Percentiles rank a stretch among this genome's conserved stretches.
These are phyloP conservation scores for Uropetala carovei DNA, from an alignment of 2,888 invertebrate species.

Conservation along the genomic window DNA sequence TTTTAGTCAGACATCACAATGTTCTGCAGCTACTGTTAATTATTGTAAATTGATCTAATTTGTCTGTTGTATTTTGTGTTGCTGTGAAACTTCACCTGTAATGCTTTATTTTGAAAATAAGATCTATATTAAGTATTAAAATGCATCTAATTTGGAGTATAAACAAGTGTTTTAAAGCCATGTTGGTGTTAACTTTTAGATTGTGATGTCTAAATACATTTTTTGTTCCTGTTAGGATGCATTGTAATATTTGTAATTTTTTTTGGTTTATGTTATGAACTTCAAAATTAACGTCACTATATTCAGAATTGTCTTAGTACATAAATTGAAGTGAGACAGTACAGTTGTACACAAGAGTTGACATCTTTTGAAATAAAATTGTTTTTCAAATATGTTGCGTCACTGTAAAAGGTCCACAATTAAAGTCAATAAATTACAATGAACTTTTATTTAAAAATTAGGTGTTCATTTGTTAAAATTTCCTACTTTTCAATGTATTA, in stretches of 20 bases:
- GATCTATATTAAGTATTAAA: conserved; percentile 50
- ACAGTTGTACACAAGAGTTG: conserved; percentile 43
- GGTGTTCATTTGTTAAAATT: conserved; percentile 7
- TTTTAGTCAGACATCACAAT: conserved; percentile 62
- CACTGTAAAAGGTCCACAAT: conserved; percentile 60
- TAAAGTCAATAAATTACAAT: conserved; percentile 53
- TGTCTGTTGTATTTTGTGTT: conserved; percentile 55
- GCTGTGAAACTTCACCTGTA: conserved; percentile 47
- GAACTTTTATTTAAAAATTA: conserved; percentile 49
- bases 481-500: neutral
- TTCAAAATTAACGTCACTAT: conserved; percentile 57
- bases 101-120: conserved; percentile 50
- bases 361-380: conserved; percentile 46
- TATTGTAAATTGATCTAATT: conserved; percentile 55
- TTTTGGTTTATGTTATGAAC: conserved; percentile 42
- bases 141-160: conserved; percentile 52
- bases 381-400: conserved; percentile 51
- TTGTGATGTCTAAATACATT: conserved; percentile 56
- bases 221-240: conserved; percentile 54
- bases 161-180: conserved; percentile 51
- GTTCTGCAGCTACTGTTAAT: conserved; percentile 61
- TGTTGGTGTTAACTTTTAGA: conserved; percentile 60
- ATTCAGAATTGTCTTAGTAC: conserved; percentile 57
- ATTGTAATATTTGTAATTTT: conserved; percentile 36
- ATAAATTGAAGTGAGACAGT: conserved; percentile 38